These are phyloP conservation scores for Marcusenius ussheri DNA, from an alignment of 2,113 vertebrate species.

Conservation along the genomic window DNA sequence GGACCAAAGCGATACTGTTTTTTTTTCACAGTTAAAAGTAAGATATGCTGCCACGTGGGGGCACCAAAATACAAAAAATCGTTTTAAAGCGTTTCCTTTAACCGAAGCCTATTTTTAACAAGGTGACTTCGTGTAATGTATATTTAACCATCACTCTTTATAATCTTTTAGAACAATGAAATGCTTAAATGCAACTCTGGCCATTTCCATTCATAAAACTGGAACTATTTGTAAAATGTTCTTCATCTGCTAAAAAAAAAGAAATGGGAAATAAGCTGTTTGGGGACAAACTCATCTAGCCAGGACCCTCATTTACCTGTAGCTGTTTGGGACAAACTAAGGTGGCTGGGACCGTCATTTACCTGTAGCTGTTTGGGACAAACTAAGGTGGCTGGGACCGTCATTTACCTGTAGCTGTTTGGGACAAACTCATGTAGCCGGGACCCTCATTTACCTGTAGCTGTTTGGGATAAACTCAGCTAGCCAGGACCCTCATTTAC, in stretches of 20 bases:
- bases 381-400: no score
- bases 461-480: no score
- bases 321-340: not conserved
- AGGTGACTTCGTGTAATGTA: not conserved
- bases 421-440: no score
- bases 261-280: not conserved
- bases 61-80: not conserved
- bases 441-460: no score
- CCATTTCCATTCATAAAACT: not conserved
- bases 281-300: not conserved
- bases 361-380: not conserved
- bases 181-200: not conserved
- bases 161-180: not conserved
- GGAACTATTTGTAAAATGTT: not conserved
- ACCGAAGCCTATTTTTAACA: not conserved
- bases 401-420: no score
- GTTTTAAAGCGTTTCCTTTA: not conserved
- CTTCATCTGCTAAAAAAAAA: not conserved
- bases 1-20: not conserved
- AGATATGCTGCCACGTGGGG: not conserved
- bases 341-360: not conserved
- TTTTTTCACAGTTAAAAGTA: not conserved
- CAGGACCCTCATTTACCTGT: not conserved
- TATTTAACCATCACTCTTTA: not conserved
- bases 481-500: no score